Evolutionary conservation across 2,888 invertebrate genomes (phyloP).

Genomic region (Sisyra nigra): DNA sequence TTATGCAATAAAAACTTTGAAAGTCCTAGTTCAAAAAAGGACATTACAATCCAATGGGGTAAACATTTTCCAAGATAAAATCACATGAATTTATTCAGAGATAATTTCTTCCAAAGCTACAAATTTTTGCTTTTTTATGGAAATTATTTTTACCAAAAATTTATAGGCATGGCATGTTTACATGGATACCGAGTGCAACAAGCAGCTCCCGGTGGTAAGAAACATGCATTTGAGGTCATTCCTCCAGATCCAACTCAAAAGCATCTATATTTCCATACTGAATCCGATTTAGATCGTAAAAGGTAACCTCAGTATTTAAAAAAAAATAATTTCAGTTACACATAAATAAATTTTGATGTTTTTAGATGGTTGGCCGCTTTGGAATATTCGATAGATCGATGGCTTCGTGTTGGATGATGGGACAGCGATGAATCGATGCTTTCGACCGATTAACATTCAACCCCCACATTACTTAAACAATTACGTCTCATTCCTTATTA

Average conservation of each 20-base stretch:
- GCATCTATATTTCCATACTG: slow-evolving; percentile 83
- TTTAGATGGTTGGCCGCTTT: slow-evolving; percentile 83
- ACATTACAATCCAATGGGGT: too few relatives aligned
- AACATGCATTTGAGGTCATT: slow-evolving; percentile 80
- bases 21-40: too few relatives aligned
- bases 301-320: slow-evolving; percentile 48
- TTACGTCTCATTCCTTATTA: too few relatives aligned
- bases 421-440: slow-evolving; percentile 5
- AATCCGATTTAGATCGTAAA: slow-evolving; percentile 88
- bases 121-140: too few relatives aligned
- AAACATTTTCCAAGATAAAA: too few relatives aligned
- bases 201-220: slow-evolving; percentile 69
- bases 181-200: slow-evolving; percentile 88
- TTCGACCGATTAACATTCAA: too few relatives aligned
- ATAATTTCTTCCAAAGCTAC: too few relatives aligned
- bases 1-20: too few relatives aligned
- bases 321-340: neutral
- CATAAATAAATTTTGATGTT: slow-evolving; percentile 18
- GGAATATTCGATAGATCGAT: slow-evolving; percentile 88
- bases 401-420: slow-evolving; percentile 64
- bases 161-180: slow-evolving; percentile 74
- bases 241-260: slow-evolving; percentile 77
- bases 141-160: too few relatives aligned
- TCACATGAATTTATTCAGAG: too few relatives aligned
- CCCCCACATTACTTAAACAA: too few relatives aligned